These are phyloP conservation scores for Forbesichthys agassizii DNA, from an alignment of 2,113 vertebrate genomes.

Conservation along the genomic window DNA sequence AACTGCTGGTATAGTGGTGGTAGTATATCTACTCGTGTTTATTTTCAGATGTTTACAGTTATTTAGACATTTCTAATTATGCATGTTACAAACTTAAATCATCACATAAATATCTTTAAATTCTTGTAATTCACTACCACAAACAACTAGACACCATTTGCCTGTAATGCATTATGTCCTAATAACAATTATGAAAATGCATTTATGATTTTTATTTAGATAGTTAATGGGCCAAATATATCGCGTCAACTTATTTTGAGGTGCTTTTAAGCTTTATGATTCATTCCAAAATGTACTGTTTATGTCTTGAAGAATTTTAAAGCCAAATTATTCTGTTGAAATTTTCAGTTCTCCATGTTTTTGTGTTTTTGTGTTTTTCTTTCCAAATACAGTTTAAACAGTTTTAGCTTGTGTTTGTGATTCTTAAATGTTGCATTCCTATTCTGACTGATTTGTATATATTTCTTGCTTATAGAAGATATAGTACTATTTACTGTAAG, in stretches of 20 bases:
- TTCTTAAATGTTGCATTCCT: slow-evolving; percentile 47
- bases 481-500: slow-evolving; percentile 71
- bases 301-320: slow-evolving; percentile 36
- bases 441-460: slow-evolving; percentile 50
- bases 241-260: slow-evolving; percentile 11
- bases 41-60: not conserved
- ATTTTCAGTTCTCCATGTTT: not conserved
- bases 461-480: slow-evolving; percentile 52
- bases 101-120: slow-evolving; percentile 29
- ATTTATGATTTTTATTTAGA: slow-evolving; percentile 21
- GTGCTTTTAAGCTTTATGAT: slow-evolving; percentile 54
- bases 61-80: slow-evolving; percentile 10
- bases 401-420: slow-evolving; percentile 45
- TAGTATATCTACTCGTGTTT: no score
- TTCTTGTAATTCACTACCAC: not conserved
- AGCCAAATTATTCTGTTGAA: slow-evolving; percentile 30
- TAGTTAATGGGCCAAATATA: slow-evolving; percentile 61
- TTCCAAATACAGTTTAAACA: not conserved
- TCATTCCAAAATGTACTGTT: slow-evolving; percentile 47
- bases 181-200: slow-evolving; percentile 28
- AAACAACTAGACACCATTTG: slow-evolving; percentile 44
- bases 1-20: not conserved
- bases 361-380: not conserved
- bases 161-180: slow-evolving; percentile 51
- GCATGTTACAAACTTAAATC: slow-evolving; percentile 16